Base-by-base conservation (phyloP, 2,797 vertebrate species). In the Ispidina lecontei region DNA sequence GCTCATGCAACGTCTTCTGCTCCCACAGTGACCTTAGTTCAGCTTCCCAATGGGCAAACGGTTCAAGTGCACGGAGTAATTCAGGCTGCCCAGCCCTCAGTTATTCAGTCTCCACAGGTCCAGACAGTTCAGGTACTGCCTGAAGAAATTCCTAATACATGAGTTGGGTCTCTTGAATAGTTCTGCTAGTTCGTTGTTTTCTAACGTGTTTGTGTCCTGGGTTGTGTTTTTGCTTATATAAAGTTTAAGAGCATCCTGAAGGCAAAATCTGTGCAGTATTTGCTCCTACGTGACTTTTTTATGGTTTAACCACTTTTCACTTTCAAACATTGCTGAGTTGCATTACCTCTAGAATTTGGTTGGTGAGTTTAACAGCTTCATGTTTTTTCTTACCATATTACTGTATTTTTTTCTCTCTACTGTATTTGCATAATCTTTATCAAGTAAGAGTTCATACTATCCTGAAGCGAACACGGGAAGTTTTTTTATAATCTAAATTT, bases 41-140 rank as follows among this genome's bases (percentile, higher is more conserved):
- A 99, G 96, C 97, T 99, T 93, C 99, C 99, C 62, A 99, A 99
- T 77, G 99, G 99, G 85, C 99, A 99, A 97, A 99, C 99, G 0
- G 99, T 99, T 90, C 99, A 99, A 97, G 99, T 99, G 92, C 99
- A 99, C 47, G 99, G 99, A 29, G 99, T 99, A 94, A 99, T 99
- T 97, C 99, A 99, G 97, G 98, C 99, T 21, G 99, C 99, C 73
- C 99, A 99, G 97, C 99, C 99, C 18, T 99, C 99, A 17, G 99
- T 99, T 95, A 99, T 99, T 96, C 99, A 99, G 97, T 99, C 99
- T 77, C 99, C 99, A 70, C 99, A 99, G 92, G 98, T 99, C 91
- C 99, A 99, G 96, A 98, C 99, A 55, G 99, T 99, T 80, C 99
- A 99, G 98, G 99, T 99, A 97, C 96, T 94, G 65, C 73, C 74